Percentiles rank a stretch among this genome's conserved stretches.
phyloP scores from a whole-genome alignment of 1,140 invertebrate genomes.

The Plectrocnemia conspersa region DNA sequence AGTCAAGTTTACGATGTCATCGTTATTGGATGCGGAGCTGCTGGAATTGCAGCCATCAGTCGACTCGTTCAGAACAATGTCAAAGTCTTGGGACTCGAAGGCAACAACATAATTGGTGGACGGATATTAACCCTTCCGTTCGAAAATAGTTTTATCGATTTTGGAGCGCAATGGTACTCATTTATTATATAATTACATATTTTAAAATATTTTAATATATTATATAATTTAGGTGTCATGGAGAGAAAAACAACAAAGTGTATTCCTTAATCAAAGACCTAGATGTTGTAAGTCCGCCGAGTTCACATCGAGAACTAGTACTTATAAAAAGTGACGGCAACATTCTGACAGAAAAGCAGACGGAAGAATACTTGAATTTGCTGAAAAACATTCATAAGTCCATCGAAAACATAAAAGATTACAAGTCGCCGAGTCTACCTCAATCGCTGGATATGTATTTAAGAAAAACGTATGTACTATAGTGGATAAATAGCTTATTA shows the following conservation, averaged over 20 bases:
- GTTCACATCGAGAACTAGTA: slow-evolving; percentile 39
- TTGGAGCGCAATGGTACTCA: slow-evolving; percentile 72
- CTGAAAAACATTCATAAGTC: slow-evolving; percentile 35
- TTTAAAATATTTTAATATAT: background rate
- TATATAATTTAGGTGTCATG: slow-evolving; percentile 59
- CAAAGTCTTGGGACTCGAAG: slow-evolving; percentile 58
- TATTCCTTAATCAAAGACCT: slow-evolving; percentile 59
- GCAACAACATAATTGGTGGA: slow-evolving; percentile 66
- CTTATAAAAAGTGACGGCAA: slow-evolving; percentile 40
- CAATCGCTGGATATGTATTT: too few species aligned
- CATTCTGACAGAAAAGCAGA: slow-evolving; percentile 33
- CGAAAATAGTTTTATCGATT: slow-evolving; percentile 61
- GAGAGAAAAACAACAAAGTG: slow-evolving; percentile 66
- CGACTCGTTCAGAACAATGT: slow-evolving; percentile 42
- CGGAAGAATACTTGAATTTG: slow-evolving; percentile 36
- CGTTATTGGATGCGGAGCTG: slow-evolving; percentile 54
- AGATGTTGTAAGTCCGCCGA: slow-evolving; percentile 47
- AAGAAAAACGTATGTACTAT: too few species aligned
- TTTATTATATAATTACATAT: background rate
- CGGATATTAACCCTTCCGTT: slow-evolving; percentile 59
- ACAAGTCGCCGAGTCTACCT: too few species aligned
- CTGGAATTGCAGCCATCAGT: slow-evolving; percentile 52
- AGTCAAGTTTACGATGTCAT: slow-evolving; percentile 43
- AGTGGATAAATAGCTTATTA: too few species aligned
- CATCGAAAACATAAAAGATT: too few species aligned